Evolutionary conservation across 2,113 vertebrate species (phyloP), one percentile per base, ranked within the genome.

Genomic region (Eublepharis macularius): DNA sequence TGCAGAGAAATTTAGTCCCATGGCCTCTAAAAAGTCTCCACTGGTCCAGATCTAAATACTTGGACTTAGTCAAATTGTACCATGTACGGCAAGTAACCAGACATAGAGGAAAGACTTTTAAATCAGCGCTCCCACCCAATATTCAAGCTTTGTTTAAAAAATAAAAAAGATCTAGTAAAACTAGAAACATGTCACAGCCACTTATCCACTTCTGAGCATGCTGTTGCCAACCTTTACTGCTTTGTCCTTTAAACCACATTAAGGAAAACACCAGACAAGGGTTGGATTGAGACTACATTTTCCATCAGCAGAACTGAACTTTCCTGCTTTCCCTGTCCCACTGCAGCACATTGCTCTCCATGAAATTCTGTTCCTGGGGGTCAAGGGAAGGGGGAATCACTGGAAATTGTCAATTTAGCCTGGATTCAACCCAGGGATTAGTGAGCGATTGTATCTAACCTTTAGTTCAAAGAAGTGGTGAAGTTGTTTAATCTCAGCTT

Each of bases 401-500:
- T 63, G 26, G 29, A 57, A 26, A 63, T 63, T 26, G 24, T 26
- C 60, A 29, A 7, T 29, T 29, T 26, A 63, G 24, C 29, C 26
- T 63, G 19, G 60, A 63, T 63, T 26, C 26, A 63, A 4, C 60
- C 60, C 60, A 63, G 60, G 60, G 26, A 26, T 60, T 63, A 63
- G 39, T 24, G 26, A 63, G 34, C 13, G 45, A 29, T 54, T 11
- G 19, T 69, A 39, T 77, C 94, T 95, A 81, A 99, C 98, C 95
- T 98, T 97, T 77, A 99, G 94, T 45, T 92, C 92, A 0, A 98
- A 97, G 92, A 97, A 96, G 43, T 97, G 96, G 88, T 97, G 88
- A 32, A 68, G 12, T 1, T 94, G 89, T 49, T 92, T 96, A 49
- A 98, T 74, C 66, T 94, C 93, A 87, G 96, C 84, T 4, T 97